Percentiles rank a stretch among this genome's conserved stretches.
Evolutionary conservation across 2,888 invertebrate species (phyloP).

Genomic region (Gonocerus acuteangulatus): DNA sequence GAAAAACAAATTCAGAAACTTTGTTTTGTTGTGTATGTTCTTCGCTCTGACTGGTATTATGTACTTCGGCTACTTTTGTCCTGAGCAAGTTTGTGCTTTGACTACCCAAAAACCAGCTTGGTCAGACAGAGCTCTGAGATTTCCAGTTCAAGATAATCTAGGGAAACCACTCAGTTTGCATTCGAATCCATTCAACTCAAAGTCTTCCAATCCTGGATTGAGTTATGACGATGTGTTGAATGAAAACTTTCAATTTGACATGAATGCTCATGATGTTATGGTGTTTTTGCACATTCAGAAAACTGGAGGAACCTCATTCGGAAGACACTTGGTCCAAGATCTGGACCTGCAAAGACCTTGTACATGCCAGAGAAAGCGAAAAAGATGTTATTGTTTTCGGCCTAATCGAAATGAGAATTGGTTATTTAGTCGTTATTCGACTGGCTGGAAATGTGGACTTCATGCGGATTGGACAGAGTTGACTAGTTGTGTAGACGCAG

Average conservation of each 20-base stretch:
- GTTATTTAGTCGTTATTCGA: slow-evolving; percentile 95
- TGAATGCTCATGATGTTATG: slow-evolving; percentile 91
- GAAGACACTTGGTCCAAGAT: slow-evolving; percentile 91
- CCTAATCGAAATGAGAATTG: slow-evolving; percentile 90
- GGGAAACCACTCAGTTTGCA: slow-evolving; percentile 47
- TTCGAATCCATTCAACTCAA: slow-evolving; percentile 39
- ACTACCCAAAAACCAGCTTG: slow-evolving; percentile 38
- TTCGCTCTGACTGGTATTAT: slow-evolving; percentile 78
- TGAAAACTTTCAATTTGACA: slow-evolving; percentile 80
- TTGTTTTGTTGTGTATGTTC: slow-evolving; percentile 71
- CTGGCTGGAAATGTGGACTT: slow-evolving; percentile 96
- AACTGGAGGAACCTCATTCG: slow-evolving; percentile 96
- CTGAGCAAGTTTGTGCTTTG: slow-evolving; percentile 62
- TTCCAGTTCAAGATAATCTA: slow-evolving; percentile 46
- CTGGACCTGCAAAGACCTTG: slow-evolving; percentile 88
- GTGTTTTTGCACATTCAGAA: slow-evolving; percentile 98
- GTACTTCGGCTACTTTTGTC: slow-evolving; percentile 83
- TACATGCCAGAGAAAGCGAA: slow-evolving; percentile 79
- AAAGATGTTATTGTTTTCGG: slow-evolving; percentile 85
- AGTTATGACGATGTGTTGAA: slow-evolving; percentile 81
- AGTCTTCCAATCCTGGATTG: slow-evolving; percentile 49
- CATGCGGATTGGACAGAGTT: slow-evolving; percentile 98
- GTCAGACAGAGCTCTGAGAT: slow-evolving; percentile 40
- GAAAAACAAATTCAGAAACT: slow-evolving; percentile 60
- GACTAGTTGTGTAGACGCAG: slow-evolving; percentile 82